phyloP scores from a whole-genome alignment of 2,797 vertebrate genomes.

The Sebastes oblongus region DNA sequence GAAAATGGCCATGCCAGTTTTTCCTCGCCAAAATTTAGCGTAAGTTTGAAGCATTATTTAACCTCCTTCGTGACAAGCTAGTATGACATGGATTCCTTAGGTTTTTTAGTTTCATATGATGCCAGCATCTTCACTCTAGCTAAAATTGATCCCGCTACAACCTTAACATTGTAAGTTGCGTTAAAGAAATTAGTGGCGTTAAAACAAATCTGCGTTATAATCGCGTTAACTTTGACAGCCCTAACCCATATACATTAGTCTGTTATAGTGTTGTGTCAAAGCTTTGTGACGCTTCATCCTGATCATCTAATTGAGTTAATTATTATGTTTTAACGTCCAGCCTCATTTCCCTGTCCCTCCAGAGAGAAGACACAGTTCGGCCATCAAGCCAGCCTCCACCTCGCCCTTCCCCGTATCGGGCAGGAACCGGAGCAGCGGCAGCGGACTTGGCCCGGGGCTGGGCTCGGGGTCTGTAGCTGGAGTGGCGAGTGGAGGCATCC shows the following conservation, averaged over 20 bases:
- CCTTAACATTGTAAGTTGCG: too few species aligned
- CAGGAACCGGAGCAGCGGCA: slow-evolving; percentile 87
- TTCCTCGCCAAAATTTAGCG: too few species aligned
- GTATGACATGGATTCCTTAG: too few species aligned
- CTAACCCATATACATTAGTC: not conserved
- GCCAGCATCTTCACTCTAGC: too few species aligned
- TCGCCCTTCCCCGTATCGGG: slow-evolving; percentile 85
- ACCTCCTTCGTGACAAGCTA: too few species aligned
- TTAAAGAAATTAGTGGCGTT: too few species aligned
- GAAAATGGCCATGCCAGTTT: too few species aligned
- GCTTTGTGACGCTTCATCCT: not conserved
- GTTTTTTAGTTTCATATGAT: too few species aligned
- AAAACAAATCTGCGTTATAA: too few species aligned
- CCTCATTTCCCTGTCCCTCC: slow-evolving; percentile 39
- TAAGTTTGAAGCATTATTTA: too few species aligned
- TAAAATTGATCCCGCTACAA: too few species aligned
- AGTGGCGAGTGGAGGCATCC: slow-evolving; percentile 73
- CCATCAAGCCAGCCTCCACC: slow-evolving; percentile 86
- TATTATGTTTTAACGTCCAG: slow-evolving; percentile 16
- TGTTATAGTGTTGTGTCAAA: not conserved
- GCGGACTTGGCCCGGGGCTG: slow-evolving; percentile 81
- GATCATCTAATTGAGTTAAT: not conserved
- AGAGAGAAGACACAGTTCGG: slow-evolving; percentile 98
- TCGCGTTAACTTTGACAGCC: too few species aligned
- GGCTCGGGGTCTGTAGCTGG: slow-evolving; percentile 58